phyloP scores from a whole-genome alignment of 2,888 invertebrate species.

The Diadegma fenestrale region DNA sequence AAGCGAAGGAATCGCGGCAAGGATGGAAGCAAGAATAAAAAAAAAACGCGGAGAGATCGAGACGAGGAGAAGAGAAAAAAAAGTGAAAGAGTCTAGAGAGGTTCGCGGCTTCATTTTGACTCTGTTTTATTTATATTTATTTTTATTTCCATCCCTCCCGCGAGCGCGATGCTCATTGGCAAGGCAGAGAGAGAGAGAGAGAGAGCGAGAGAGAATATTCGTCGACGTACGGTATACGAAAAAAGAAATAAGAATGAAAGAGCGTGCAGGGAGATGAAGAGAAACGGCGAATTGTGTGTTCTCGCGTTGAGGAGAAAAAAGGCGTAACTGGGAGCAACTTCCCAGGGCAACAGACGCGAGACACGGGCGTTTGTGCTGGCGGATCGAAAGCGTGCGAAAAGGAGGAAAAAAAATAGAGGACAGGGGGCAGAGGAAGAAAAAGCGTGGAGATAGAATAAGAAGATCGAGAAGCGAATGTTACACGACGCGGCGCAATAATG shows the following conservation, averaged over 20 bases:
- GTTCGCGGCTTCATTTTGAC: conserved; percentile 26
- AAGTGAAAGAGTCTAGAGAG: background rate
- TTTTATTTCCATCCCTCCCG: conserved; percentile 1
- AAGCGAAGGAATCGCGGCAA: conserved; percentile 15
- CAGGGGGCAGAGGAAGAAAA: conserved; percentile 22
- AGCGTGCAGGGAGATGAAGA: conserved; percentile 18
- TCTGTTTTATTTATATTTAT: conserved; percentile 8
- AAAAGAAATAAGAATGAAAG: conserved; percentile 1
- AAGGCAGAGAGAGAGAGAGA: background rate
- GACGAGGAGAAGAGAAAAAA: background rate
- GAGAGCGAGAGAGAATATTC: conserved; percentile 25
- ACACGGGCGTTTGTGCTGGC: background rate
- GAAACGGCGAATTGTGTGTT: conserved; percentile 11
- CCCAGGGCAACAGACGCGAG: background rate
- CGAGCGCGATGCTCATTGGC: conserved; percentile 15
- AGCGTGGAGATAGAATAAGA: conserved; percentile 30
- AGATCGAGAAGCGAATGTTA: conserved; percentile 44
- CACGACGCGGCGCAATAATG: conserved; percentile 41
- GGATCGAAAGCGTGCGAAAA: background rate
- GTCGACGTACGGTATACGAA: conserved; percentile 26
- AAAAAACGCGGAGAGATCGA: background rate
- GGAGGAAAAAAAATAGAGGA: background rate
- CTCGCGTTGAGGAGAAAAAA: background rate
- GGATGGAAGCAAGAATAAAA: background rate
- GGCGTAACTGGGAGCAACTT: background rate